Percentiles rank a stretch among this genome's conserved stretches.
Evolutionary conservation across 2,888 invertebrate genomes (phyloP).

Genomic region (Meghimatium bilineatum): DNA sequence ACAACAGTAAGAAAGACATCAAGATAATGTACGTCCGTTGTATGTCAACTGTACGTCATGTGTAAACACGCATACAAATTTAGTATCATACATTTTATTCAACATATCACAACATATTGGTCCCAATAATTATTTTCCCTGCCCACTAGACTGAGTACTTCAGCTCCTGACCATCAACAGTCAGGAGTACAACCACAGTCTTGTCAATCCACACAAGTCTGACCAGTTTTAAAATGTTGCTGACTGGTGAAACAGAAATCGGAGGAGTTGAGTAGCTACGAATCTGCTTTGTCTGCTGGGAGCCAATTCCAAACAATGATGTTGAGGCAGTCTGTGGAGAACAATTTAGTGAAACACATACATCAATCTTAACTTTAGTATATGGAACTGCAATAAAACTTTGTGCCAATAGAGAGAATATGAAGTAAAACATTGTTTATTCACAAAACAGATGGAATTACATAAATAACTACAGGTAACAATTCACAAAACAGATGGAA

Average conservation of each 20-base stretch:
- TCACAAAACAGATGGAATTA: no score
- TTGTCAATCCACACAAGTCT: constrained; percentile 97
- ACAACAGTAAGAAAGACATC: no score
- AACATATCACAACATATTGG: background rate
- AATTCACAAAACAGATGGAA: no score
- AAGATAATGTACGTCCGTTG: no score
- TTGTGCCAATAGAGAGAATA: background rate
- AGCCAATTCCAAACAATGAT: constrained; percentile 97
- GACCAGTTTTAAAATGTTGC: constrained; percentile 90
- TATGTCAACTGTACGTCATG: background rate
- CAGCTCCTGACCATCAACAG: constrained; percentile 94
- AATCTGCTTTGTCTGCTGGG: constrained; percentile 96
- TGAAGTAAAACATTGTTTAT: background rate
- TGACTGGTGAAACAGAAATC: constrained; percentile 64
- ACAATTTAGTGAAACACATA: background rate
- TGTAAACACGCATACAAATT: background rate
- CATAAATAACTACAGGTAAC: no score
- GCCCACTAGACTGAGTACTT: constrained; percentile 63
- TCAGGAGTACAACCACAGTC: constrained; percentile 92
- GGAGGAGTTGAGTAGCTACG: constrained; percentile 88
- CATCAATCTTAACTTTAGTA: background rate
- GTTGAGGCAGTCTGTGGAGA: constrained; percentile 81
- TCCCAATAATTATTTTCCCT: background rate
- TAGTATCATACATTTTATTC: background rate
- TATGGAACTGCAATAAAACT: no score